Percentiles rank a stretch among this genome's conserved stretches.
Evolutionary conservation across 2,888 invertebrate genomes (phyloP).

Genomic region (Macrophya alboannulata): DNA sequence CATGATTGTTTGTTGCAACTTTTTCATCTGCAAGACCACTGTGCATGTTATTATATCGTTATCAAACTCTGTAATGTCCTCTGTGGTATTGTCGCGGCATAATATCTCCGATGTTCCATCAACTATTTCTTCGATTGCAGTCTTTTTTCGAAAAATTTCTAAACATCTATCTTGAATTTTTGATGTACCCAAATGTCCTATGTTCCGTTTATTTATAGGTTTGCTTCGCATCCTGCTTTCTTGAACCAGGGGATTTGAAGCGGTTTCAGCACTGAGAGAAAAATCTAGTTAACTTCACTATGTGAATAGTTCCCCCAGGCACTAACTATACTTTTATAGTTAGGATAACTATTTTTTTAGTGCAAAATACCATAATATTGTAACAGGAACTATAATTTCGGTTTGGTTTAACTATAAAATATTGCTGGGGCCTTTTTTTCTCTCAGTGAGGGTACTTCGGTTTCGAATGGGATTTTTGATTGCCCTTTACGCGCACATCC

Average conservation of each 20-base stretch:
- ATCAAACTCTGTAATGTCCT: background rate
- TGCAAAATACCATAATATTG: too few species aligned
- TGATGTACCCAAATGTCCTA: too few species aligned
- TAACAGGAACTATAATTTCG: too few species aligned
- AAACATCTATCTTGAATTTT: too few species aligned
- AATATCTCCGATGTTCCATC: background rate
- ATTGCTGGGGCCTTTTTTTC: too few species aligned
- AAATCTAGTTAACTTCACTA: too few species aligned
- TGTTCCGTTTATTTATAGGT: too few species aligned
- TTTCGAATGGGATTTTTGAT: background rate
- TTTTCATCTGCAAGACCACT: background rate
- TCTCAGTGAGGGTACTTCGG: background rate
- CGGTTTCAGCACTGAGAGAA: too few species aligned
- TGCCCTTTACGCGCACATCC: constrained; percentile 46
- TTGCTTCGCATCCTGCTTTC: background rate
- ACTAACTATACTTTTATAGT: too few species aligned
- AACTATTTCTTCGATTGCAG: background rate
- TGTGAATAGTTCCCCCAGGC: too few species aligned
- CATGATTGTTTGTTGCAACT: background rate
- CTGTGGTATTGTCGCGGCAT: background rate
- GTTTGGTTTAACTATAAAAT: too few species aligned
- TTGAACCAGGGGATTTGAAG: background rate
- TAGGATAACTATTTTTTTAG: too few species aligned
- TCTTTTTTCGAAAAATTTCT: background rate
- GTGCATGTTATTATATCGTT: background rate